Percentiles rank a stretch among this genome's conserved stretches.
Evolutionary conservation across 2,888 invertebrate species (phyloP).

Genomic region (Caenorhabditis sulstoni): DNA sequence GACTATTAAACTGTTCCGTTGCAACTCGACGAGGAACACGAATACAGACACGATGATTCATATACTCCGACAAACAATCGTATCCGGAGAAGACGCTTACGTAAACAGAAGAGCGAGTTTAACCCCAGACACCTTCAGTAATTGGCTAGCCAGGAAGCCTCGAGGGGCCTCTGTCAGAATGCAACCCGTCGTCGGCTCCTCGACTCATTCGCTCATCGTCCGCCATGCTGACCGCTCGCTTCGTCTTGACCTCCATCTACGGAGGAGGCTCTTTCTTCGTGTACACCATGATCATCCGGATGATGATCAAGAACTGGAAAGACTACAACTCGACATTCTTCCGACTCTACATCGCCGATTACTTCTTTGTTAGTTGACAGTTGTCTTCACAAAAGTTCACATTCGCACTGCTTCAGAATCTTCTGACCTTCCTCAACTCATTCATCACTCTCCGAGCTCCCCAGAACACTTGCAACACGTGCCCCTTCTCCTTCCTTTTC

Average conservation of each 20-base stretch:
- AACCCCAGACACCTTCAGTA: conserved; percentile 9
- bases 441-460: conserved; percentile 56
- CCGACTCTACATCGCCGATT: conserved; percentile 36
- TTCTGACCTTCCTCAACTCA: conserved; percentile 54
- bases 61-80: no score
- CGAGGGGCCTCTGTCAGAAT: conserved; percentile 31
- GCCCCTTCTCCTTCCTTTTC: conserved; percentile 48
- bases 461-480: conserved; percentile 57
- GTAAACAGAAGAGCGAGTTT: neutral
- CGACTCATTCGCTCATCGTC: conserved; percentile 9
- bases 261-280: conserved; percentile 20
- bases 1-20: no score
- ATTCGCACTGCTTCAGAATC: conserved; percentile 33
- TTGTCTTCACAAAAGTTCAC: neutral
- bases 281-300: conserved; percentile 26
- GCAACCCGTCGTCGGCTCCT: neutral
- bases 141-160: conserved; percentile 30
- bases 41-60: no score
- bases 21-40: no score
- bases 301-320: conserved; percentile 33
- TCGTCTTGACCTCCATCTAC: conserved; percentile 30
- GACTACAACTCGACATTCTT: conserved; percentile 46
- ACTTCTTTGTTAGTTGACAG: conserved; percentile 25
- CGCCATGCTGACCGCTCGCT: conserved; percentile 35
- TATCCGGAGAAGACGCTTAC: neutral